Percentiles rank a stretch among this genome's conserved stretches.
Evolutionary conservation across 1,140 invertebrate genomes (phyloP).

Genomic region (Drosophila carrolli): DNA sequence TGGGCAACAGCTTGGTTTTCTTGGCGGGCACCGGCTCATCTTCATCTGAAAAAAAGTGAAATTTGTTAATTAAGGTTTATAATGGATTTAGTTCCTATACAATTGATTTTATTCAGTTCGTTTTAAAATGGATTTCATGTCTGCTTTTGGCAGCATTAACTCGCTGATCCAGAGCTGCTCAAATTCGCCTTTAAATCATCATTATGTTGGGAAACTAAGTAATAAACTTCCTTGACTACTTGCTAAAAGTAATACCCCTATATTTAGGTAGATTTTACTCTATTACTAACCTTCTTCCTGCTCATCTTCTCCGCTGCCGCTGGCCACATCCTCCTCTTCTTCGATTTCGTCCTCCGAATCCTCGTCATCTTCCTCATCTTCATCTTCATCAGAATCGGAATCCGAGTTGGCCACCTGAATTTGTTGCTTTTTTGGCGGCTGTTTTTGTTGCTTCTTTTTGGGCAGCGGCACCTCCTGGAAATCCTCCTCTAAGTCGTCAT

Average conservation of each 20-base stretch:
- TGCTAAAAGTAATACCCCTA: background rate
- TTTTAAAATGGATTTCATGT: constrained; percentile 50
- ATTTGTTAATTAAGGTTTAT: background rate
- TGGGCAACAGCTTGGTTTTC: constrained; percentile 52
- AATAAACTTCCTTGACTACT: no score
- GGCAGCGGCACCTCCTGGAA: constrained; percentile 57
- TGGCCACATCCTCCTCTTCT: constrained; percentile 24
- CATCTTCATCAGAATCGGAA: constrained; percentile 57
- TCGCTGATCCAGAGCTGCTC: constrained; percentile 47
- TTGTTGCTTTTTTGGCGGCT: constrained; percentile 63
- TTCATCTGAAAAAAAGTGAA: constrained; percentile 2
- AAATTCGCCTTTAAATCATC: constrained; percentile 82
- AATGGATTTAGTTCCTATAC: fast-evolving
- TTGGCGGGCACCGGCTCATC: constrained; percentile 59
- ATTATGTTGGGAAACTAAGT: constrained; percentile 3
- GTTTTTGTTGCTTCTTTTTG: constrained; percentile 48
- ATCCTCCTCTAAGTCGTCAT: constrained; percentile 51
- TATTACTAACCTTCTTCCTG: constrained; percentile 36
- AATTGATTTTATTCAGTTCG: constrained; percentile 30
- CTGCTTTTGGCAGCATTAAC: constrained; percentile 56
- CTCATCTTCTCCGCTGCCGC: constrained; percentile 21
- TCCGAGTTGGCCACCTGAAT: constrained; percentile 75
- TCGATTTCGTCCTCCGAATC: constrained; percentile 17
- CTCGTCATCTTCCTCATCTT: constrained; percentile 21
- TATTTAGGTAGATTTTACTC: background rate